Evolutionary conservation across 2,113 vertebrate species (phyloP), one percentile per base, ranked within the genome.

Genomic region (Rhodinocichla rosea): DNA sequence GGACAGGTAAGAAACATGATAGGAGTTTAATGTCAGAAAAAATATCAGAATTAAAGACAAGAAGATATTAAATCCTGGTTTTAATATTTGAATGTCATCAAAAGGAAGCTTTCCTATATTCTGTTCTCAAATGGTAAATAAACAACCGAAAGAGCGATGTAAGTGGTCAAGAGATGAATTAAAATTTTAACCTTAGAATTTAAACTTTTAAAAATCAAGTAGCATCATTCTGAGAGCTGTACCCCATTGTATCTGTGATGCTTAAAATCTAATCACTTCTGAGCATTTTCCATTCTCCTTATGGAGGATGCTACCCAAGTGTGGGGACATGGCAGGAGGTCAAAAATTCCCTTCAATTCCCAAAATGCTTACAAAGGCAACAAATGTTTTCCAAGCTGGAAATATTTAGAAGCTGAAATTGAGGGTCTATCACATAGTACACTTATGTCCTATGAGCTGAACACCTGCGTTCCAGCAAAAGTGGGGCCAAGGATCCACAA

Each of bases 361-460:
- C 10, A 55, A 78, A 83, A 69, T 39, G 1, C 23, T 83, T 73
- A 28, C 10, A 53, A 81, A 75, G 11, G 9, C 8, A 75, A 57
- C 1, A 24, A 2, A 18, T 33, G 13, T 62, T 91, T 59, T 44
- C 49, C 28, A 63, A 45, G 21, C 6, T 6, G 24, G 27, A 77
- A 83, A 47, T 12, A 44, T 28, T 64, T 50, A 30, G 30, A 53
- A 78, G 63, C 9, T 16, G 9, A 18, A 21, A 23, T 15, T 57
- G 22, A 74, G 42, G 63, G 10, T 9, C 13, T 80, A 33, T 47
- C 24, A 22, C 30, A 27, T 6, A 26, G 6, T 15, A 49, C 22
- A 42, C 3, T 18, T 19, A 20, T 1, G 7, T 22, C 9, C 11
- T 69, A 32, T 0, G 0, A 87, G 23, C 21, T 62, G 50, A 67